A percentile compares a stretch with the other conserved stretches of the same genome.
phyloP scores from a whole-genome alignment of 2,888 invertebrate genomes.

The Hecatera dysodea region DNA sequence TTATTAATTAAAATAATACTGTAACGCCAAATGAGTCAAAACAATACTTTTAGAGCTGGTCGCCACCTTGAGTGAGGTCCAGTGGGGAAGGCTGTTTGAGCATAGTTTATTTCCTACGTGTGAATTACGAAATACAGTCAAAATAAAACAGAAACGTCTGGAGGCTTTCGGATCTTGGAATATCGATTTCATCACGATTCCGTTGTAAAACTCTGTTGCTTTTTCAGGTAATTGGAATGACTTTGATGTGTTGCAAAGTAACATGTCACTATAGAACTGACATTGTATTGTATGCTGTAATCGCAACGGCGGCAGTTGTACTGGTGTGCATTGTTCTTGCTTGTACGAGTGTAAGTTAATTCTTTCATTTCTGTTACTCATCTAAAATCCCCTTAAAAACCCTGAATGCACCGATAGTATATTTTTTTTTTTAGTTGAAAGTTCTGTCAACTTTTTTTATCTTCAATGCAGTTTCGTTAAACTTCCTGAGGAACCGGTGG shows the following conservation, averaged over 20 bases:
- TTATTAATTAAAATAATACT: too few species aligned
- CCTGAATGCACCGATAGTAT: background rate
- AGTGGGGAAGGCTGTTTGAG: too few species aligned
- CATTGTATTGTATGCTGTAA: constrained; percentile 54
- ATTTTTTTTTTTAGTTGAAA: background rate
- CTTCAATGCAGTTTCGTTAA: too few species aligned
- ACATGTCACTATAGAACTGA: constrained; percentile 45
- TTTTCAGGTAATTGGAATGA: constrained; percentile 68
- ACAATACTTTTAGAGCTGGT: too few species aligned
- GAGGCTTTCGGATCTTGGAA: background rate
- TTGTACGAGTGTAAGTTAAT: constrained; percentile 54
- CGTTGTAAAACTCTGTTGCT: background rate
- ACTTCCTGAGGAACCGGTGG: too few species aligned
- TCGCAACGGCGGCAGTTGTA: constrained; percentile 56
- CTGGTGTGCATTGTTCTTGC: constrained; percentile 58
- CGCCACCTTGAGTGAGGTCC: too few species aligned
- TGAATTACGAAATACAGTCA: too few species aligned
- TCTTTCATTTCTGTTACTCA: background rate
- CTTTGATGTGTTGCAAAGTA: constrained; percentile 56
- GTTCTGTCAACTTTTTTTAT: background rate
- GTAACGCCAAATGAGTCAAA: too few species aligned
- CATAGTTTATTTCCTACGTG: too few species aligned
- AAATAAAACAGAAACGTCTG: too few species aligned
- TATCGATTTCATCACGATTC: background rate
- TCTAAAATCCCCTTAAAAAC: background rate